Percentiles rank a stretch among this genome's conserved stretches.
These are phyloP conservation scores for Periplaneta americana DNA, from an alignment of 1,140 invertebrate species.

Conservation along the genomic window DNA sequence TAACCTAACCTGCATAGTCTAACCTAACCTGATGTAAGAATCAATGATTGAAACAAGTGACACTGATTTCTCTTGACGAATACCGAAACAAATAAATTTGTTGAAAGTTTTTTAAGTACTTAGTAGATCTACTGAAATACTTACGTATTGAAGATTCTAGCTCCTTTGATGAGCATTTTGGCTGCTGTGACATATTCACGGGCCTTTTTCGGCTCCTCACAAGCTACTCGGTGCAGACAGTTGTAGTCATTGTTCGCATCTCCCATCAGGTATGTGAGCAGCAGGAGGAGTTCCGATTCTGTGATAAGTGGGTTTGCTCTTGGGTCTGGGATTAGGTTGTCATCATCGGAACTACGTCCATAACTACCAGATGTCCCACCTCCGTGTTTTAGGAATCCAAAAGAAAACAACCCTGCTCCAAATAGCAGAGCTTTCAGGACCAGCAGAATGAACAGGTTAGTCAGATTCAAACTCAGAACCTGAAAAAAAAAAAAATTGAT, in stretches of 20 bases:
- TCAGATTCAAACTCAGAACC: conserved; percentile 77
- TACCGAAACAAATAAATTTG: too few species aligned
- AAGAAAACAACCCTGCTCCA: conserved; percentile 53
- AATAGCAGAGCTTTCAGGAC: conserved; percentile 76
- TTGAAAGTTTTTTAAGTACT: too few species aligned
- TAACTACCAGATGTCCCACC: background rate
- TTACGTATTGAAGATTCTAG: conserved; percentile 63
- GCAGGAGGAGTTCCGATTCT: conserved; percentile 59
- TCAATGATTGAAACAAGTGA: too few species aligned
- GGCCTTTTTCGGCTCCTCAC: conserved; percentile 63
- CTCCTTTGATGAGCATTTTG: conserved; percentile 63
- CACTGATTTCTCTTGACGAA: too few species aligned
- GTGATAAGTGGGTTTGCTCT: conserved; percentile 36
- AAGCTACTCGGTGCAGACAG: conserved; percentile 71
- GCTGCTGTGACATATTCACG: conserved; percentile 67
- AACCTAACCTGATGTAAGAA: too few species aligned
- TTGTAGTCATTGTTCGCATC: conserved; percentile 53
- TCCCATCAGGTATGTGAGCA: conserved; percentile 62
- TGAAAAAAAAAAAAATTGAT: conserved; percentile 30
- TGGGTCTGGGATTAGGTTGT: conserved; percentile 40
- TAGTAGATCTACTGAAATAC: too few species aligned
- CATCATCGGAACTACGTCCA: conserved; percentile 4
- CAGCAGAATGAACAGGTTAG: conserved; percentile 71
- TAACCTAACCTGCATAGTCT: too few species aligned
- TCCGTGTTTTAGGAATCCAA: conserved; percentile 25